Base-by-base conservation (phyloP, 2,113 vertebrate species). In the Lophius piscatorius region DNA sequence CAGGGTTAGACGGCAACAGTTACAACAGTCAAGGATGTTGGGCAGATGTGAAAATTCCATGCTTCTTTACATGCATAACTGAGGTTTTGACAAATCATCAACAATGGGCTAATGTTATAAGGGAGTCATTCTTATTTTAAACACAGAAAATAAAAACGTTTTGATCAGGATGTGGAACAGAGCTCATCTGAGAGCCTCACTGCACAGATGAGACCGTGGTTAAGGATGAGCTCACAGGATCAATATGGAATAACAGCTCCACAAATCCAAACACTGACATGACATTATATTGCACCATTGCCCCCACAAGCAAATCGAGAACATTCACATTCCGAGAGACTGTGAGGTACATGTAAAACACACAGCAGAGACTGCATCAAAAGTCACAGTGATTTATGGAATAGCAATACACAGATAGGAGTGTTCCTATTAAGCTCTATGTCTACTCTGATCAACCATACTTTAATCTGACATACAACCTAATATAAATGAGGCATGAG, bases 151-250 rank as follows among this genome's bases (percentile, higher is more conserved):
- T 4, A 31, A 26, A 17, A 33, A 29, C 26, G 13, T 23, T 31
- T 20, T 28, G 28, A 16, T 60, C 33, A 17, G 51, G 45, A 56
- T 50, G 50, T 10, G 28, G 41, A 24, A 8, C 56, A 21, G 49
- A 10, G 56, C 51, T 67, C 52, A 51, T 67, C 42, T 26, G 29
- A 48, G 45, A 50, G 67, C 36, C 45, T 62, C 22, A 60, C 72
- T 77, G 39, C 49, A 31, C 58, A 40, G 48, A 28, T 5, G 12
- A 54, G 40, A 58, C 70, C 17, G 20, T 38, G 41, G 59, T 50
- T 57, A 48, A 47, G 40, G 48, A 79, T 63, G 69, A 79, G 63
- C 76, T 76, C 63, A 63, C 47, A 33, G 16, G 63, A 88, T 88
- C 86, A 70, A 85, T 85, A 76, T 10, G 1, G 44, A 54, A 68